Evolutionary conservation across 2,888 invertebrate genomes (phyloP), one percentile per base, ranked within the genome.

Genomic region (Drosophila meridionalis): DNA sequence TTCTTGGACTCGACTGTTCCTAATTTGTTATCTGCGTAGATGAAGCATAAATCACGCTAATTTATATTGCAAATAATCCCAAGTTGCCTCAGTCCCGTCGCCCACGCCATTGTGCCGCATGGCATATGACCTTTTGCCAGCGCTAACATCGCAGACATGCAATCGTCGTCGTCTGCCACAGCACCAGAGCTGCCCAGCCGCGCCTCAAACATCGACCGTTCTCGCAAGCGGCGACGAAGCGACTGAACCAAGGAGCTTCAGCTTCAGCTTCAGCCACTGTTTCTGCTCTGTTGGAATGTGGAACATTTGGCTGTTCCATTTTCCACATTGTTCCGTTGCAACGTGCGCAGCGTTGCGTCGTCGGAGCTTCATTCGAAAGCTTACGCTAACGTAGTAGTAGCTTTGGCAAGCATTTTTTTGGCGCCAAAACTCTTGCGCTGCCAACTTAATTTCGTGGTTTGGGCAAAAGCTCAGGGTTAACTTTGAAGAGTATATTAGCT

Each of bases 371-470:
- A 3, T 8, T 28, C 14, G 28, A 78, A 78, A 78, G 78, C 78
- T 80, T 42, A 26, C 30, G 28, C 43, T 48, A 32, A 48, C 40
- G 47, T 32, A 2, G 32, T 9, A 4, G 14, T 34, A 79, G 69
- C 80, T 79, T 78, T 62, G 4, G 32, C 43, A 47, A 63, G 55
- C 58, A 26, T 53, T 9, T 26, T 68, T 81, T 79, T 79, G 81
- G 79, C 78, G 80, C 78, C 79, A 73, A 79, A 73, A 58, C 11
- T 11, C 58, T 48, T 63, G 59, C 56, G 73, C 67, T 62, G 64
- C 62, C 73, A 65, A 65, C 72, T 68, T 48, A 65, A 75, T 53
- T 47, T 57, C n/a, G 4, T 66, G 57, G 45, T 38, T 57, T 47
- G 61, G 53, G 48, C 11, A 28, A 80, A 77, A 73, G 81, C 78